phyloP scores from a whole-genome alignment of 2,888 invertebrate species.

The Philonicus albiceps region DNA sequence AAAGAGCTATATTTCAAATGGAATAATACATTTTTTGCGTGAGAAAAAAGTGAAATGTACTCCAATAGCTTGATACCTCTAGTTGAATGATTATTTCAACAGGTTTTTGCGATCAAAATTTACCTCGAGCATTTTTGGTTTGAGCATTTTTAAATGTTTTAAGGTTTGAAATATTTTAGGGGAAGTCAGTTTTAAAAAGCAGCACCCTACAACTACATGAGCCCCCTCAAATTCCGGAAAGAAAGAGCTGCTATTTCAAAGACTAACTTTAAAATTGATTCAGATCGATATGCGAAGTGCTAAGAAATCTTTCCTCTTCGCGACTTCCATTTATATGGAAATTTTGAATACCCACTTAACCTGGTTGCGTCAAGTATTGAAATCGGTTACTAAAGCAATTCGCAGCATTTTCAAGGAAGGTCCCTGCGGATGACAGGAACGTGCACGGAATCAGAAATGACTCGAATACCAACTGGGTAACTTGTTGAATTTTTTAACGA shows the following conservation, averaged over 20 bases:
- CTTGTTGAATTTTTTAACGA: slow-evolving; percentile 39
- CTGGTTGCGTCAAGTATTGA: slow-evolving; percentile 40
- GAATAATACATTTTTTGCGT: too few relatives aligned
- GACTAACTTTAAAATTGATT: slow-evolving; percentile 36
- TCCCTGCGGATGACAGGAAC: slow-evolving; percentile 27
- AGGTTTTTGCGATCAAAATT: not conserved
- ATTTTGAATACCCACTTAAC: slow-evolving; percentile 38
- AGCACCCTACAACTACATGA: not conserved
- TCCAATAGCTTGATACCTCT: too few relatives aligned
- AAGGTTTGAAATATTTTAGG: not conserved
- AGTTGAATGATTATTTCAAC: not conserved
- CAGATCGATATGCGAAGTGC: slow-evolving; percentile 11
- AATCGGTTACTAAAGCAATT: slow-evolving; percentile 39
- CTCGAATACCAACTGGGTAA: slow-evolving; percentile 10
- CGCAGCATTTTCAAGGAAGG: slow-evolving; percentile 26
- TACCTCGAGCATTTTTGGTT: not conserved
- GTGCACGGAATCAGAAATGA: slow-evolving; percentile 22
- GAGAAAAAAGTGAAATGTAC: too few relatives aligned
- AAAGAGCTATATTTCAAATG: too few relatives aligned
- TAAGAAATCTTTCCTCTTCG: slow-evolving; percentile 6
- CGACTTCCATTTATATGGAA: slow-evolving; percentile 38
- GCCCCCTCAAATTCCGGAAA: not conserved
- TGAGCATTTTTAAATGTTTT: not conserved
- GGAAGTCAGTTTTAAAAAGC: not conserved
- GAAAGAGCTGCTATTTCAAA: not conserved